Evolutionary conservation across 2,797 vertebrate genomes (phyloP).

Genomic region (Cossypha polioptera): DNA sequence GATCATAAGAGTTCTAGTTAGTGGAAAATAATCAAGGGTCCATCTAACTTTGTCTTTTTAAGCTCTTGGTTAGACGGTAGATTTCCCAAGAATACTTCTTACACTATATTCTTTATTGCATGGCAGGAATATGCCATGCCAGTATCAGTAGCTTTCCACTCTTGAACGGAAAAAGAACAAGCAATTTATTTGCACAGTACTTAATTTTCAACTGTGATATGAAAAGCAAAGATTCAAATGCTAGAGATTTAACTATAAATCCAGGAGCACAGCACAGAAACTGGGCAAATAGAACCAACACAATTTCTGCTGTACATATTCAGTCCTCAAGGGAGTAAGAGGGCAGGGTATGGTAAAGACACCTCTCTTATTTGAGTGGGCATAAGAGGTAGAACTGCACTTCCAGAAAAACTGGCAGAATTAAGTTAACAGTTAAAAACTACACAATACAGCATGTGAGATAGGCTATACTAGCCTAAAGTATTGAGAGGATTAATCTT

Average conservation of each 20-base stretch:
- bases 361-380: not conserved
- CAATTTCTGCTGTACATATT: not conserved
- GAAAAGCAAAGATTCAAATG: not conserved
- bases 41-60: not conserved
- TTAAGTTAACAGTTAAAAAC: not conserved
- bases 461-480: not conserved
- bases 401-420: not conserved
- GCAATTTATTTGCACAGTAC: not conserved
- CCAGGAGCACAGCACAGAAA: not conserved
- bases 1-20: not conserved
- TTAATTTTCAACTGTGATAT: not conserved
- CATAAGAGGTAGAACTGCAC: not conserved
- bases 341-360: not conserved
- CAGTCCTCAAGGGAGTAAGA: not conserved
- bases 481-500: not conserved
- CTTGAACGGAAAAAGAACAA: not conserved
- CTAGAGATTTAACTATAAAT: not conserved
- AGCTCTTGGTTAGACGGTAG: not conserved
- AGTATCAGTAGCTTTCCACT: not conserved
- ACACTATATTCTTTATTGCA: not conserved
- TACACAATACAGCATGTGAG: not conserved
- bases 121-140: not conserved
- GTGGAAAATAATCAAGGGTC: not conserved
- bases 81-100: not conserved
- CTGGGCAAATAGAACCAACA: rapidly evolving